Evolutionary conservation across 2,113 vertebrate species (phyloP), one percentile per base, ranked within the genome.

Genomic region (Scytalopus superciliaris): DNA sequence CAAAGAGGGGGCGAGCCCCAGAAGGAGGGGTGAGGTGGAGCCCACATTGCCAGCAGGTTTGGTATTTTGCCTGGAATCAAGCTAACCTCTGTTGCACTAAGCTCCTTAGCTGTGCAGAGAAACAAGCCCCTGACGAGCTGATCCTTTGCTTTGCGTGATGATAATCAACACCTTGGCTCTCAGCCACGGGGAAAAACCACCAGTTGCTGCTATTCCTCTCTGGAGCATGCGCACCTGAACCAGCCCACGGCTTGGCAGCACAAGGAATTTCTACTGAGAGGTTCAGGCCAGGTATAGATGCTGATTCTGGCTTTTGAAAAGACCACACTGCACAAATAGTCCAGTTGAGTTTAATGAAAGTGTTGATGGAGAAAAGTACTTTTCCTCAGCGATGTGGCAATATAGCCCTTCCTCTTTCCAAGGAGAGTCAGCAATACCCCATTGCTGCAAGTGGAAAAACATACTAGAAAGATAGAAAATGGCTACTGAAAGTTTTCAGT

Each of bases 31-130:
- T 6, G 68, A 86, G 52, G 40, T 40, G 66, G 27, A 91, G 81
- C 76, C 80, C 68, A 16, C 1, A 0, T 14, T 76, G 59, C 44
- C 73, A 55, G 67, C 56, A 7, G 7, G 19, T 56, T 49, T 47
- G 89, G 72, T 53, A 12, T 35, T 93, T 81, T 80, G 87, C 39
- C 77, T 81, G 83, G 67, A 82, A 82, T 66, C 31, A 60, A 56
- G 72, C 76, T 75, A 60, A 81, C 56, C 88, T 84, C 88, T 53
- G 0, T 3, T 75, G 76, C 89, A 57, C 94, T 93, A 57, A 96
- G 96, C 93, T 93, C 45, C 85, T 94, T 78, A 92, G 80, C 85
- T 73, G 77, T 56, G 77, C 84, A 79, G 79, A 47, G 78, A 82
- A 88, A 86, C 64, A 47, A 91, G 84, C 70, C 66, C 76, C 82